Evolutionary conservation across 2,888 invertebrate species (phyloP), one percentile per base, ranked within the genome.

Genomic region (Opisthograptis luteolata): DNA sequence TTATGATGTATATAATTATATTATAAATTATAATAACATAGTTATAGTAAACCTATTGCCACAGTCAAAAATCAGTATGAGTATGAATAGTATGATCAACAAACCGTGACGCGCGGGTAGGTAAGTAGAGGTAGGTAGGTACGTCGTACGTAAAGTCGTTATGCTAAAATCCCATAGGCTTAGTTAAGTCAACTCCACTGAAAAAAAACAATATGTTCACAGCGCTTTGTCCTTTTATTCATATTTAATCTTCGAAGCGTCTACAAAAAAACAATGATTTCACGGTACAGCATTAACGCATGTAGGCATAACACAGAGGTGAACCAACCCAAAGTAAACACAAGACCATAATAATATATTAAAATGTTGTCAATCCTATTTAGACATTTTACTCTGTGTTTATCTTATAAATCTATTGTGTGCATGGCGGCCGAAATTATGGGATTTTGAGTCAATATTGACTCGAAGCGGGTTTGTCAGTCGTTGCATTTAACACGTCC

Each of bases 401-500:
- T 90, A 88, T 86, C 82, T 88, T 90, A 87, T 87, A 87, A 88
- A 88, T 87, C 89, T 86, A 87, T 89, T 90, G 89, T 89, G 82
- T 86, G 82, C 81, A 72, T 71, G 84, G 85, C 87, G 87, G 87
- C 87, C 86, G 81, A 84, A 86, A 87, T 88, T 87, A 87, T 89
- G 87, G 88, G 87, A 81, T 82, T 87, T 83, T 81, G 75, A 79
- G 84, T 90, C 77, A 90, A 90, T 89, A 88, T 90, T 90, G 80
- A 86, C 79, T 69, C 68, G 64, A 68, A 73, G 77, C 75, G 79
- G 84, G 76, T 81, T 84, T 84, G 87, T 84, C 76, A 73, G 79
- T 67, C 79, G 79, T 81, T 86, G 84, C 82, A 86, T 87, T 88
- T 87, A 86, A 85, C 89, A 88, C 88, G 74, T 88, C 81, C 84